phyloP scores from a whole-genome alignment of 2,888 invertebrate species.

The Melinaea marsaeus region DNA sequence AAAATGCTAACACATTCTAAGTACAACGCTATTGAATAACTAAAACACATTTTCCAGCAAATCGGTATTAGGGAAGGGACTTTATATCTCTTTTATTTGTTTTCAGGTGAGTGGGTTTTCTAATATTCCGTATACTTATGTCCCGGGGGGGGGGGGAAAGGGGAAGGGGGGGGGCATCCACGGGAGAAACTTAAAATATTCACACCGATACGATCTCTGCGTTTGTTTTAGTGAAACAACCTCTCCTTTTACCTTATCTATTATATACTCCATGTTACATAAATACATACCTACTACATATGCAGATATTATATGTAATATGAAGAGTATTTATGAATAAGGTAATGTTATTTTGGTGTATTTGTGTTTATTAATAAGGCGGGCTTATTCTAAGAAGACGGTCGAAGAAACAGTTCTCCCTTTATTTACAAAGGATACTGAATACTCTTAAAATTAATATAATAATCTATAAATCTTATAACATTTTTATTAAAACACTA shows the following conservation, averaged over 20 bases:
- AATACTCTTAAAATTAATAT: too few relatives aligned
- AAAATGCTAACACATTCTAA: neutral
- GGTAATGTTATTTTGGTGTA: too few relatives aligned
- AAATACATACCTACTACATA: too few relatives aligned
- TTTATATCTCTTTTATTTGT: neutral
- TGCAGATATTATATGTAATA: too few relatives aligned
- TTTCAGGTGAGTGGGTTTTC: neutral
- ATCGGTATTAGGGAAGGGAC: neutral
- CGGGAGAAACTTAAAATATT: slow-evolving; percentile 57
- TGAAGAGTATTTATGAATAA: too few relatives aligned
- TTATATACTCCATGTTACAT: too few relatives aligned
- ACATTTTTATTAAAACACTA: too few relatives aligned
- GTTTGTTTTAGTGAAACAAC: slow-evolving; percentile 34
- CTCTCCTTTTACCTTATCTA: slow-evolving; percentile 16
- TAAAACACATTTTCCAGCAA: slow-evolving; percentile 1
- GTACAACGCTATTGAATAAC: slow-evolving; percentile 1
- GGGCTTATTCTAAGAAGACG: too few relatives aligned
- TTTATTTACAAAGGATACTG: too few relatives aligned
- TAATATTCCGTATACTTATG: neutral
- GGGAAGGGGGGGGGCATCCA: slow-evolving; percentile 7
- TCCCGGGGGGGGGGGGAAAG: slow-evolving; percentile 3
- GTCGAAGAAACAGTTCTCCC: too few relatives aligned
- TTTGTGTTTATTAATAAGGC: too few relatives aligned
- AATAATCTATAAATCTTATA: too few relatives aligned
- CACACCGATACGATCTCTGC: slow-evolving; percentile 43